Base-by-base conservation (phyloP, 2,888 invertebrate genomes). In the Limnephilus marmoratus region DNA sequence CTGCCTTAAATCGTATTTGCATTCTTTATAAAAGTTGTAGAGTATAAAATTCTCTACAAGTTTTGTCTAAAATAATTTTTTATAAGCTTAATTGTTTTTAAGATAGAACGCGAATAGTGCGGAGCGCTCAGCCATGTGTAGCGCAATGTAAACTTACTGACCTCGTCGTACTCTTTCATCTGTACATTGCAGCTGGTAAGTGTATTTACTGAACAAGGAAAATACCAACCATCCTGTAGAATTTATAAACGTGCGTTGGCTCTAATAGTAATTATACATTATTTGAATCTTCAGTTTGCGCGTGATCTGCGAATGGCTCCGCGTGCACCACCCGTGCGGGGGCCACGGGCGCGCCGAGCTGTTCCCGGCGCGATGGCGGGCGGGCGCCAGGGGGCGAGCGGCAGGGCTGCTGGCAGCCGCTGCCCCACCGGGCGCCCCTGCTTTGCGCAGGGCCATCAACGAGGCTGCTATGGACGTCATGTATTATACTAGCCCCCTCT, bases 391-490 rank as follows among this genome's bases (percentile, higher is more conserved):
- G 31, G 93, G 93, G 2, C 68, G 89, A 94, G 94, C 94, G 93
- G 90, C 94, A 95, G 97, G 97, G 94, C 96, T 97, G 92, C 97
- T 97, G 7, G 97, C 97, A 91, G 96, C 97, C 11, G 97, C 97
- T 87, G 97, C 97, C 34, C 97, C 97, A 31, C 96, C 96, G 93
- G 97, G 97, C 94, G 96, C 97, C 94, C 95, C 96, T 93, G 96
- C 96, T 92, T 96, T 97, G 94, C 95, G 97, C 81, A 96, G 96
- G 92, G 95, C 97, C 92, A 95, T 97, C 90, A 97, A 97, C 94
- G 96, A 97, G 80, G 97, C 97, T 83, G 97, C 97, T 80, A 97
- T 97, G 97, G 97, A 97, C 94, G 97, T 97, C 93, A 96, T 97
- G 95, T 97, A 97, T 94, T 97, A 97, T 94, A 97, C 97, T 86